Base-by-base conservation (phyloP, 2,113 vertebrate genomes). In the Tragulus kanchil region DNA sequence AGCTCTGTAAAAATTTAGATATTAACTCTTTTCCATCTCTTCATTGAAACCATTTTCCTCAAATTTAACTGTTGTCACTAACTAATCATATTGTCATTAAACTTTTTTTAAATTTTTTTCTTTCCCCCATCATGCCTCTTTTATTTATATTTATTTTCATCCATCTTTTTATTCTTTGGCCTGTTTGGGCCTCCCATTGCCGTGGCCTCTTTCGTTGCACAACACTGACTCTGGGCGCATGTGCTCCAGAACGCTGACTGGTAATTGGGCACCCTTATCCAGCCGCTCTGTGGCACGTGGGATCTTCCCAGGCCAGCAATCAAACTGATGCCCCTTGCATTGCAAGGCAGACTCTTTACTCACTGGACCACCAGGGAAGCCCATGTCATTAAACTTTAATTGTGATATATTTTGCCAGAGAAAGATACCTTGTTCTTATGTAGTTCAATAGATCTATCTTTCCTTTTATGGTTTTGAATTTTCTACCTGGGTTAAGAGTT, bases 51-150 rank as follows among this genome's bases (percentile, higher is more conserved):
- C 21, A 54, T 45, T 81, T 85, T 90, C 81, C 67, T 71, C 52
- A 96, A 88, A 82, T 48, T 94, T 65, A 23, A 75, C 17, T 93
- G 58, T 96, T 89, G 28, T 54, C 21, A 62, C 48, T 77, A 23
- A 67, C 17, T 82, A 77, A 50, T 61, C 59, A 65, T 54, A 56
- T 87, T 87, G 36, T 75, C 52, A 83, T 83, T 71, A 81, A 59
- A 6, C 15, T 93, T 97, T n/a, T n/a, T n/a, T n/a, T n/a, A 36
- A 36, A 36, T 36, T 36, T 59, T 58, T 58, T 54, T 59, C 21
- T 59, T 59, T 59, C 36, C 36, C 36, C 36, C 52, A 23, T 77
- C 59, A 84, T 36, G 36, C 36, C 36, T 36, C 36, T 36, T 36
- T 36, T 36, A 36, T 36, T 36, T 36, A 36, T 36, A 36, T 36